A percentile compares a stretch with the other conserved stretches of the same genome.
Conservation (phyloP, 1,140 invertebrate genomes). For the Lamellibrachia luymesi region DNA sequence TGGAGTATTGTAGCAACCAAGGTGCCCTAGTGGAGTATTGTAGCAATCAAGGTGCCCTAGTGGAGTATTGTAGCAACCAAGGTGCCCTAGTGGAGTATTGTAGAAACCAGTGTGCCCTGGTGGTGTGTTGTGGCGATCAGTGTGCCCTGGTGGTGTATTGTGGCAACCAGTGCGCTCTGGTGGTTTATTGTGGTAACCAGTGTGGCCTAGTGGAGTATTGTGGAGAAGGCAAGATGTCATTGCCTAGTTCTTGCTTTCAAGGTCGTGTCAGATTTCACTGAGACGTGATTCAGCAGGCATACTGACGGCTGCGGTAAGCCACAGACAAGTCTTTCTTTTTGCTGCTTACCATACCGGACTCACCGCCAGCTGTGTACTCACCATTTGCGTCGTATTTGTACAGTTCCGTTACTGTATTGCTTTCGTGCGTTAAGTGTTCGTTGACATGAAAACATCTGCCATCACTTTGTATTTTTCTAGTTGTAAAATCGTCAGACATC, state of each 20-base stretch:
- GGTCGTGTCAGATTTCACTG: constrained; percentile 3
- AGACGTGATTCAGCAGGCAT: not conserved
- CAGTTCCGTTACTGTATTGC: not conserved
- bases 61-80: no score
- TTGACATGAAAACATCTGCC: not conserved
- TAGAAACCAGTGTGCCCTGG: not conserved
- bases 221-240: not conserved
- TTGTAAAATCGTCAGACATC: not conserved
- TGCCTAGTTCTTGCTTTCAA: not conserved
- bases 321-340: not conserved
- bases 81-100: no score
- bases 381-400: not conserved
- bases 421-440: not conserved
- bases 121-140: not conserved
- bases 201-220: not conserved
- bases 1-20: no score
- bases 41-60: no score
- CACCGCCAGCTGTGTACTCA: not conserved
- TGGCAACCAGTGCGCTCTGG: not conserved
- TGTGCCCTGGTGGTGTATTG: not conserved
- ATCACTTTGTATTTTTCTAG: constrained; percentile 1
- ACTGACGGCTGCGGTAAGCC: not conserved
- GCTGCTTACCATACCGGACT: not conserved
- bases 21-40: no score
- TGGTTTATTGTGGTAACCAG: not conserved